Base-by-base conservation (phyloP, 2,797 vertebrate genomes). In the Acanthurus leucopareius region DNA sequence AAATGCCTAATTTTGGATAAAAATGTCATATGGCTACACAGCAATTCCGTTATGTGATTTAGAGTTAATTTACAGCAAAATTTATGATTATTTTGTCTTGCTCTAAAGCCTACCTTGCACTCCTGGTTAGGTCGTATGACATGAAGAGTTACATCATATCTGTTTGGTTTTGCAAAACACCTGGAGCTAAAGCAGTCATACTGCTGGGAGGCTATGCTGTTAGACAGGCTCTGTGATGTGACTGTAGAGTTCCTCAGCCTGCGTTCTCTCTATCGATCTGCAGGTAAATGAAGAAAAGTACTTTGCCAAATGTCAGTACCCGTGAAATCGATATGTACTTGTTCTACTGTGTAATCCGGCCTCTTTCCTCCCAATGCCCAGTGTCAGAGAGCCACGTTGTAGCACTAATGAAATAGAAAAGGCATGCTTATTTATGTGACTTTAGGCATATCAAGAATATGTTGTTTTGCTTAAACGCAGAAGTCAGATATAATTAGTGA, bases 231-330 rank as follows among this genome's bases (percentile, higher is more conserved):
- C 28, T 65, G 35, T 74, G 52, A 69, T 75, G 47, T 42, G 54
- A 68, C 73, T 22, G 16, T 57, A 66, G 61, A 82, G 79, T 64
- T 81, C 77, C 79, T 75, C 68, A 57, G 58, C 25, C 73, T 35
- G 69, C 19, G 20, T 73, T 85, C 80, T 79, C 75, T 49, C 71
- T 73, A 75, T 90, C 14, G 79, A 89, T 88, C 85, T 35, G 40
- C 72, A 79, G 80, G 82, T 82, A 84, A 86, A 90, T 82, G 77
- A 87, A 88, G 81, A 90, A 88, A 93, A 89, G 86, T 88, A 70
- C 78, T 88, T 77, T 83, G 73, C 81, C 91, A 92, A 92, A 91
- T 92, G 90, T 89, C 89, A 87, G 83, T 66, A 80, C 79, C 80
- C 38, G 45, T 90, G 71, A 88, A 92, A 92, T 93, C 87, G 5